These are phyloP conservation scores for Pyxicephalus adspersus DNA, from an alignment of 2,113 vertebrate species.

Conservation along the genomic window DNA sequence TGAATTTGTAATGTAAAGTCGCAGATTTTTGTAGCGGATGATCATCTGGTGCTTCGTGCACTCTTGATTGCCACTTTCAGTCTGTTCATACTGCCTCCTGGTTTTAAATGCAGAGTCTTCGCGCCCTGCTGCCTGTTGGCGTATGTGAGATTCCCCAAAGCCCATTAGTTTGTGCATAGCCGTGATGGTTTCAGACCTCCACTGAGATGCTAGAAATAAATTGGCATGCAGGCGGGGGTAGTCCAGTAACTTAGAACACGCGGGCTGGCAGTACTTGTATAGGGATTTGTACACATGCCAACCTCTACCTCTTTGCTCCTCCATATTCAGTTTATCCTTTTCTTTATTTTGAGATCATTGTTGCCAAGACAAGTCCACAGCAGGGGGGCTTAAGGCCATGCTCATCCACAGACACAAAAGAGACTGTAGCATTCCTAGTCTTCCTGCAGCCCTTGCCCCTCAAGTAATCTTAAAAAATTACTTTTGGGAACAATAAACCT, in stretches of 20 bases:
- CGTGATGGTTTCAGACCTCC: neutral
- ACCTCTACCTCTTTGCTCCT: constrained; percentile 8
- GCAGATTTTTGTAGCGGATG: no score
- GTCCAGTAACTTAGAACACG: neutral
- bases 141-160: neutral
- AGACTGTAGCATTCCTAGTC: no score
- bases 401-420: no score
- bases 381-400: no score
- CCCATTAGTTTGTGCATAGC: neutral
- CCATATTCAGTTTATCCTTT: constrained; percentile 9
- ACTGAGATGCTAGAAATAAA: constrained; percentile 20
- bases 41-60: no score
- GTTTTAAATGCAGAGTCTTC: neutral
- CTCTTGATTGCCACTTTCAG: no score
- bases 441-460: no score
- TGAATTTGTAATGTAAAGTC: no score
- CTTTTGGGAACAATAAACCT: no score
- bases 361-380: no score
- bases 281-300: constrained; percentile 29
- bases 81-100: neutral
- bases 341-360: constrained; percentile 43
- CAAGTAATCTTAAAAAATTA: no score
- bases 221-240: constrained; percentile 16
- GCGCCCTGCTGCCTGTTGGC: neutral
- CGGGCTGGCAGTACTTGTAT: constrained; percentile 1